Evolutionary conservation across 2,113 vertebrate genomes (phyloP).

Genomic region (Thomomys bottae): DNA sequence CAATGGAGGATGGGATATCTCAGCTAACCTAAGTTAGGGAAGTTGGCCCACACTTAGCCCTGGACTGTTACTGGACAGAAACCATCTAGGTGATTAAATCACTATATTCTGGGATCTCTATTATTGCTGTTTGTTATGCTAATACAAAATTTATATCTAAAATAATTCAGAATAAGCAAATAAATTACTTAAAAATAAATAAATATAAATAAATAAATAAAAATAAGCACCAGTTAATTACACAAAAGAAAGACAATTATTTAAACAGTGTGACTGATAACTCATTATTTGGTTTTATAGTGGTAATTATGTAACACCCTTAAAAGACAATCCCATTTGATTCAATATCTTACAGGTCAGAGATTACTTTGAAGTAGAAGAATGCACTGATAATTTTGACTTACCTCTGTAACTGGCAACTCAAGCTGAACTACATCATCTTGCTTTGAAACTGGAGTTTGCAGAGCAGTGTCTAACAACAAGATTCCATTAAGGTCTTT

Average conservation of each 20-base stretch:
- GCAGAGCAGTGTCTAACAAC: slow-evolving; percentile 97
- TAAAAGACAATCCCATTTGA: slow-evolving; percentile 30
- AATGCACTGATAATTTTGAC: slow-evolving; percentile 56
- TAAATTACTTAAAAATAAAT: too few species aligned
- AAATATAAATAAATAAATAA: too few species aligned
- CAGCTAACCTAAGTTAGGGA: background rate
- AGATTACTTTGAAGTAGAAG: slow-evolving; percentile 11
- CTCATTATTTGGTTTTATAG: background rate
- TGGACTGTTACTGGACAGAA: background rate
- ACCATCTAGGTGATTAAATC: background rate
- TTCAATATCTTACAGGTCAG: slow-evolving; percentile 8
- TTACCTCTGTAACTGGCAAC: slow-evolving; percentile 98
- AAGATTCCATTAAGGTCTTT: slow-evolving; percentile 99
- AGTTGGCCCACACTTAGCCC: background rate
- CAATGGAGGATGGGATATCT: background rate
- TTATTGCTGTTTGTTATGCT: background rate
- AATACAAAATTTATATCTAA: slow-evolving; percentile 35
- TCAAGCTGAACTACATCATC: slow-evolving; percentile 99
- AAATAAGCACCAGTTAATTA: background rate
- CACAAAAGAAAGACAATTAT: background rate
- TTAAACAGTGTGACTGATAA: slow-evolving; percentile 15
- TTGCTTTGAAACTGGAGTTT: slow-evolving; percentile 96
- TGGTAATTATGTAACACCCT: background rate
- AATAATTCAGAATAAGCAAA: too few species aligned
- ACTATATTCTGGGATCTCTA: background rate